These are phyloP conservation scores for Sorex fumeus DNA, from an alignment of 2,113 vertebrate genomes.

Conservation along the genomic window DNA sequence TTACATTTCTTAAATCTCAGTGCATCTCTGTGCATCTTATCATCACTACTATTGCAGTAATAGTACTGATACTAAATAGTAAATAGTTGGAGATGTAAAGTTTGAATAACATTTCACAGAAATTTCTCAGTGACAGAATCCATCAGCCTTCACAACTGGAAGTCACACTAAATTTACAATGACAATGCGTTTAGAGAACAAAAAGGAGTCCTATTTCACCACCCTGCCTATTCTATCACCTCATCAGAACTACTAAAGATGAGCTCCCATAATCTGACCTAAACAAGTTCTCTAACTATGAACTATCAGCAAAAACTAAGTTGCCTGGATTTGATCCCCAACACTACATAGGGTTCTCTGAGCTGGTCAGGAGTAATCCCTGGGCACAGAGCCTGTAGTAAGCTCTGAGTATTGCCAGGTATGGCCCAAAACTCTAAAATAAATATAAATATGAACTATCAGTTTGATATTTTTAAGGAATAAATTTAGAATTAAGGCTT, in stretches of 20 bases:
- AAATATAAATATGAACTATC: no score
- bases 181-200: constrained; percentile 11
- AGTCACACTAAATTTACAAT: constrained; percentile 60
- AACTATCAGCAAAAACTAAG: constrained; percentile 8
- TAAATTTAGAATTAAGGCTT: constrained; percentile 9
- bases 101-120: constrained; percentile 70
- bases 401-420: no score
- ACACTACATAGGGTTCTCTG: no score
- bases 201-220: constrained; percentile 16
- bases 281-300: constrained; percentile 40
- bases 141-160: constrained; percentile 46
- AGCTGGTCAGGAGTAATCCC: no score
- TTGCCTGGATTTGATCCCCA: no score
- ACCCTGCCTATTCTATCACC: background rate
- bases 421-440: no score
- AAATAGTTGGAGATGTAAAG: constrained; percentile 67
- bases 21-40: background rate
- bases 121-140: constrained; percentile 51
- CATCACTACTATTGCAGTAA: constrained; percentile 57
- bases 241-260: background rate
- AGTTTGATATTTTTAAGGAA: no score
- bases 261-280: constrained; percentile 41
- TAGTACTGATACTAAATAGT: constrained; percentile 43
- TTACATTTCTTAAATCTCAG: constrained; percentile 74
- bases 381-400: no score